phyloP scores from a whole-genome alignment of 2,797 vertebrate genomes.

The Acanthurus tractus region DNA sequence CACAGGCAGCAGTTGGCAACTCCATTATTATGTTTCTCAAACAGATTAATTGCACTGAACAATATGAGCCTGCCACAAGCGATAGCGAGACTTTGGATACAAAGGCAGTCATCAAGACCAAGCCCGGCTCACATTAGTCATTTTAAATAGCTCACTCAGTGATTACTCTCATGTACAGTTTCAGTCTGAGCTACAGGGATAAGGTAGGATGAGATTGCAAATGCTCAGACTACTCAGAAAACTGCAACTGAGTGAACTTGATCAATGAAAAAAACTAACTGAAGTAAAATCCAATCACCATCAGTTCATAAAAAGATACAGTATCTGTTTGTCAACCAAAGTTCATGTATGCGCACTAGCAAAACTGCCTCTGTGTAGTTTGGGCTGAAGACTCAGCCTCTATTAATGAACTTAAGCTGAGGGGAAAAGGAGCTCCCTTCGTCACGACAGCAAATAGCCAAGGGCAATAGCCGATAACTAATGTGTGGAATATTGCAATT shows the following conservation, averaged over 20 bases:
- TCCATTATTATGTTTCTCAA: slow-evolving; percentile 79
- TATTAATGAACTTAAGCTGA: slow-evolving; percentile 92
- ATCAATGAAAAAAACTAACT: not conserved
- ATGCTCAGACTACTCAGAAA: slow-evolving; percentile 19
- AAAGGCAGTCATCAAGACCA: slow-evolving; percentile 70
- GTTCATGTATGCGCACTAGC: not conserved
- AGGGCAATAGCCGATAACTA: slow-evolving; percentile 99
- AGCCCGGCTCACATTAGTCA: slow-evolving; percentile 64
- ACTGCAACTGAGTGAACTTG: not conserved
- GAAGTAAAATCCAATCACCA: not conserved
- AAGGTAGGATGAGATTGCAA: slow-evolving; percentile 6
- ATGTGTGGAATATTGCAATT: slow-evolving; percentile 99
- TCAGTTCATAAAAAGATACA: not conserved
- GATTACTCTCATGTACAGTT: slow-evolving; percentile 43
- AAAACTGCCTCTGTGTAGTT: slow-evolving; percentile 35
- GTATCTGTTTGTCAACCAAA: not conserved
- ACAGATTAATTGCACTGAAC: slow-evolving; percentile 78
- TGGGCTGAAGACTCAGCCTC: slow-evolving; percentile 50
- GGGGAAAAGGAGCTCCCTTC: slow-evolving; percentile 82
- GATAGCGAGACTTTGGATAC: slow-evolving; percentile 68
- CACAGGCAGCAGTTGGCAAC: slow-evolving; percentile 71
- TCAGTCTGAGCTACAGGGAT: slow-evolving; percentile 28
- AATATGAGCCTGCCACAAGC: slow-evolving; percentile 70
- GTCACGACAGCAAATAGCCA: slow-evolving; percentile 97
- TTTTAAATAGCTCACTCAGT: slow-evolving; percentile 72